Base-by-base conservation (phyloP, 2,113 vertebrate species). In the Macrotis lagotis region DNA sequence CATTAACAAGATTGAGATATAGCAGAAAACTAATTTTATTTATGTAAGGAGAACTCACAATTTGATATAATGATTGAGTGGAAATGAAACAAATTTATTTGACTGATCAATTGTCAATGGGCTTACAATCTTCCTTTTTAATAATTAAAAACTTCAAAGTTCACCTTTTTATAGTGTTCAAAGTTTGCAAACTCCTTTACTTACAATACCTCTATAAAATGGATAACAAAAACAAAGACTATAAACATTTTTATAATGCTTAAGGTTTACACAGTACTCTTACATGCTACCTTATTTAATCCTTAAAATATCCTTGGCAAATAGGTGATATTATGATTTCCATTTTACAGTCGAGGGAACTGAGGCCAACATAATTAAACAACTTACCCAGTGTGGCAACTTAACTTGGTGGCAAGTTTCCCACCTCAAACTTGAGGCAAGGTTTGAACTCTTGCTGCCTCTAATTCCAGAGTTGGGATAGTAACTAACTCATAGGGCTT, bases 11-110 rank as follows among this genome's bases (percentile, higher is more conserved):
- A 6, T 44, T 24, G 37, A 55, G 3, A 3, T 53, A 55, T 3
- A 19, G 37, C 92, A 7, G 11, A 51, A 49, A 48, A 51, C 83
- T 8, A 51, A 31, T 48, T 91, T 31, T 48, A 24, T 53, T 53
- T 91, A 37, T 28, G 47, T 92, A 89, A 8, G 90, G 22, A 91
- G 1, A 0, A 53, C 6, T 24, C 22, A 37, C 88, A 50, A 55
- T 92, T 51, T 88, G 49, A 95, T 91, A 94, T 92, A 91, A 95
- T 48, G 28, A 66, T 0, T 47, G 50, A 59, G 14, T n/a, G 88
- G 37, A 91, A 48, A 25, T 25, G n/a, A 55, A 90, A 2, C 2
- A 50, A 92, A 92, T 83, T 91, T 25, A 66, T 24, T 90, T 91
- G 50, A 51, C 22, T 4, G 52, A 83, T 52, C 5, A 92, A 22